phyloP scores from a whole-genome alignment of 2,797 vertebrate species.

The Halcyon badia region DNA sequence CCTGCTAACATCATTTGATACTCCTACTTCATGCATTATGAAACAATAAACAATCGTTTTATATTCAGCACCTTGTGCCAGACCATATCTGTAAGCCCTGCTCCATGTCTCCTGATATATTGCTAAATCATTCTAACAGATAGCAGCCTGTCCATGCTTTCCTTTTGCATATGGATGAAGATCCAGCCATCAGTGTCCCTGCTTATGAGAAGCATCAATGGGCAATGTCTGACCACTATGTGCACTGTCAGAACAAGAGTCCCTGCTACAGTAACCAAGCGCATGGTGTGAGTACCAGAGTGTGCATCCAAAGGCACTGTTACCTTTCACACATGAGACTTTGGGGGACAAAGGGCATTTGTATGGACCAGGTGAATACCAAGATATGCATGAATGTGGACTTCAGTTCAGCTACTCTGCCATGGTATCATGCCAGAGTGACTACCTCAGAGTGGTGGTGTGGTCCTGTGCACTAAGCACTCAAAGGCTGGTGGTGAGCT shows the following conservation, averaged over 20 bases:
- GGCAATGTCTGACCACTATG: neutral
- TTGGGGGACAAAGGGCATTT: neutral
- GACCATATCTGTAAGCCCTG: neutral
- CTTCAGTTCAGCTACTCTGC: neutral
- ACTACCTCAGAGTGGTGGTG: neutral
- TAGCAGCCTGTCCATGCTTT: neutral
- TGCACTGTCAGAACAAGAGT: neutral
- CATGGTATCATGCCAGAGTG: rapidly evolving
- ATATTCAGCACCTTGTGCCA: conserved; percentile 34
- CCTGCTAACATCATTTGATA: conserved; percentile 26
- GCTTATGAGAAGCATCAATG: rapidly evolving
- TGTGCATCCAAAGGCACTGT: neutral
- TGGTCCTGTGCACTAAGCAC: neutral
- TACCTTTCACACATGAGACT: neutral
- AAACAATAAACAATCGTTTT: conserved; percentile 5
- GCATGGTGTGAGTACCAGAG: neutral
- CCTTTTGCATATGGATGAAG: neutral
- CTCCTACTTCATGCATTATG: conserved; percentile 48
- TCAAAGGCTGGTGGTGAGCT: neutral
- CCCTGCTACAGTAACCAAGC: neutral
- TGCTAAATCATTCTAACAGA: conserved; percentile 31
- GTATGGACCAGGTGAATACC: rapidly evolving
- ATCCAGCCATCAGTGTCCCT: neutral
- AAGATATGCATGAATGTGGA: neutral
- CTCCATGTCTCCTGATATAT: neutral